phyloP scores from a whole-genome alignment of 2,888 invertebrate species.

The Omphaloscelis lunosa region DNA sequence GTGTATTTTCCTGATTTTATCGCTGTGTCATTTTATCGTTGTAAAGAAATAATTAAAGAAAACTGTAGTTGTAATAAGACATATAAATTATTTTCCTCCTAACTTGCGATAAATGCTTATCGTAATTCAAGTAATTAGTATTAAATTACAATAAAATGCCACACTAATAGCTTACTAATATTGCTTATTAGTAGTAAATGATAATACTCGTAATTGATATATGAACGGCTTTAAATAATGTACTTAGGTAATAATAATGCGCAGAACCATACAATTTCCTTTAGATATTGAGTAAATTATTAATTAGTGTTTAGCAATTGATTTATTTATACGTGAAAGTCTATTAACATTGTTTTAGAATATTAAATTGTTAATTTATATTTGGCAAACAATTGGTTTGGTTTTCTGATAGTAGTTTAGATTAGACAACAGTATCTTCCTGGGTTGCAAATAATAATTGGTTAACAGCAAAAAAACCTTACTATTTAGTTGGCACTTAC shows the following conservation, averaged over 20 bases:
- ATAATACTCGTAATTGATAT: constrained; percentile 2
- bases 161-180: neutral
- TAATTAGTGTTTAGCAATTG: neutral
- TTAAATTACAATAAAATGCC: constrained; percentile 16
- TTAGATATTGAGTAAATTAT: neutral
- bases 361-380: too few species aligned
- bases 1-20: neutral
- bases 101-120: neutral
- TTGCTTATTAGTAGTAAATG: constrained; percentile 15
- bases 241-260: neutral
- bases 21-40: neutral
- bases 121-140: constrained; percentile 16
- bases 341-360: neutral
- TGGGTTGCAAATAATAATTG: neutral
- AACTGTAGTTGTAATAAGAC: neutral
- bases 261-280: neutral
- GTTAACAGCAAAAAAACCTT: neutral
- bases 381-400: neutral
- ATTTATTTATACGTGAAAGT: neutral
- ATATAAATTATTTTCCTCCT: neutral
- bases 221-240: neutral
- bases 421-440: neutral
- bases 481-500: too few species aligned
- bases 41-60: neutral
- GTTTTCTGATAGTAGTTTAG: neutral